Conservation (phyloP, 1,140 invertebrate genomes). For the Epicauta chinensis region DNA sequence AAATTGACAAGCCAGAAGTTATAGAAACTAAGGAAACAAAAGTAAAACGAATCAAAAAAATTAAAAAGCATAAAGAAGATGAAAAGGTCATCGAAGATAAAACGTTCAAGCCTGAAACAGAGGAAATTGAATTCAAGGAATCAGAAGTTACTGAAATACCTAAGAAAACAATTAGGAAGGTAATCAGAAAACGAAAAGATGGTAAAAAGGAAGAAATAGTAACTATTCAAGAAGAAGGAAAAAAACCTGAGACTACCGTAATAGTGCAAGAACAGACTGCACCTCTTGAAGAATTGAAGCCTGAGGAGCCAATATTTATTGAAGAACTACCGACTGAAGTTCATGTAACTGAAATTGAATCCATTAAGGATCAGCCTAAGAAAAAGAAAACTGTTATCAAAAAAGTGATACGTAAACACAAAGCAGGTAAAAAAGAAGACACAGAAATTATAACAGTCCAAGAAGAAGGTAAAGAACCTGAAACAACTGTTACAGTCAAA, state of each 20-base stretch:
- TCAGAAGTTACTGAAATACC: conserved; percentile 18
- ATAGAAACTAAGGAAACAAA: conserved; percentile 27
- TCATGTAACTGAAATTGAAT: conserved; percentile 35
- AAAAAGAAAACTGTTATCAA: conserved; percentile 29
- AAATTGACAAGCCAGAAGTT: conserved; percentile 8
- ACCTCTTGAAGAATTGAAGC: conserved; percentile 29
- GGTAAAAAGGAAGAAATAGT: conserved; percentile 42
- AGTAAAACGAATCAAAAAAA: conserved; percentile 23
- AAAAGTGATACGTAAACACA: conserved; percentile 41
- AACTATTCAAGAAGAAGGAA: conserved; percentile 39
- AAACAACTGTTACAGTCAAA: conserved; percentile 24
- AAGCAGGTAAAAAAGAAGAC: conserved; percentile 42
- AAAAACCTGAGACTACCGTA: conserved; percentile 36
- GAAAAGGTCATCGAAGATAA: conserved; percentile 28
- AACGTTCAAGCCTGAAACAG: conserved; percentile 15
- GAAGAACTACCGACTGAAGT: conserved; percentile 40
- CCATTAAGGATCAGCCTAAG: conserved; percentile 30
- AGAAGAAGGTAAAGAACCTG: conserved; percentile 41
- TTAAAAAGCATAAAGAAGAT: conserved; percentile 37
- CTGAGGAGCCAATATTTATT: conserved; percentile 31
- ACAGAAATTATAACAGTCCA: conserved; percentile 45
- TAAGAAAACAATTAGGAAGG: conserved; percentile 5
- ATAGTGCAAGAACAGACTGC: conserved; percentile 27
- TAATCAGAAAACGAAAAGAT: conserved; percentile 34
- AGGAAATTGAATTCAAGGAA: conserved; percentile 8